Conservation (phyloP, 1,140 invertebrate species). For the Oreohelix idahoensis region DNA sequence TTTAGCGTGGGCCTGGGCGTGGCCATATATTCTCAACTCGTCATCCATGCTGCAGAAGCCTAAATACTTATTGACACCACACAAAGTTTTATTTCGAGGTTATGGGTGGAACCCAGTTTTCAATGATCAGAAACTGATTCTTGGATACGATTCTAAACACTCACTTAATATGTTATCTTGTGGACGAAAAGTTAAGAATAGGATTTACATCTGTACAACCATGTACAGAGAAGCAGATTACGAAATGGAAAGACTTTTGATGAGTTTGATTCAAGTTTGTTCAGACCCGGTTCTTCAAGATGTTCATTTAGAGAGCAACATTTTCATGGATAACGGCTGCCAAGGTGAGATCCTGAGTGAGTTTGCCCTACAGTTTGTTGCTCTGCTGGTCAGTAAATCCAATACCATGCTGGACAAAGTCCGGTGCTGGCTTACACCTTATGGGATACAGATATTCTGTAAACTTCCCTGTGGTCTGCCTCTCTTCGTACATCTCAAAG, state of each 20-base stretch:
- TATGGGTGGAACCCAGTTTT: constrained; percentile 52
- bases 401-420: constrained; percentile 42
- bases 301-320: constrained; percentile 59
- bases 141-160: constrained; percentile 37
- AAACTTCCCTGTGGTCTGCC: constrained; percentile 51
- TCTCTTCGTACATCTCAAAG: constrained; percentile 61
- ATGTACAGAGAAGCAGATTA: constrained; percentile 65
- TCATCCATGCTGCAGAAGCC: constrained; percentile 40
- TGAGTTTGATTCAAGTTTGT: constrained; percentile 51
- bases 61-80: constrained; percentile 44
- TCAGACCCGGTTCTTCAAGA: constrained; percentile 41
- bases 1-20: constrained; percentile 42
- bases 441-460: constrained; percentile 59
- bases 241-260: constrained; percentile 59
- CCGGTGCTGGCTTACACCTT: constrained; percentile 54
- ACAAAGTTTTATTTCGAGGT: constrained; percentile 44
- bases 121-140: constrained; percentile 45
- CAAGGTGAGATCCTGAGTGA: constrained; percentile 51
- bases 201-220: constrained; percentile 63
- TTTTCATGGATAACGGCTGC: constrained; percentile 66
- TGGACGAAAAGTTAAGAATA: constrained; percentile 19
- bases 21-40: constrained; percentile 43
- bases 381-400: constrained; percentile 52
- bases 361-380: constrained; percentile 62
- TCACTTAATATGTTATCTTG: background rate